phyloP scores from a whole-genome alignment of 2,113 vertebrate genomes.

The Pituophis catenifer region DNA sequence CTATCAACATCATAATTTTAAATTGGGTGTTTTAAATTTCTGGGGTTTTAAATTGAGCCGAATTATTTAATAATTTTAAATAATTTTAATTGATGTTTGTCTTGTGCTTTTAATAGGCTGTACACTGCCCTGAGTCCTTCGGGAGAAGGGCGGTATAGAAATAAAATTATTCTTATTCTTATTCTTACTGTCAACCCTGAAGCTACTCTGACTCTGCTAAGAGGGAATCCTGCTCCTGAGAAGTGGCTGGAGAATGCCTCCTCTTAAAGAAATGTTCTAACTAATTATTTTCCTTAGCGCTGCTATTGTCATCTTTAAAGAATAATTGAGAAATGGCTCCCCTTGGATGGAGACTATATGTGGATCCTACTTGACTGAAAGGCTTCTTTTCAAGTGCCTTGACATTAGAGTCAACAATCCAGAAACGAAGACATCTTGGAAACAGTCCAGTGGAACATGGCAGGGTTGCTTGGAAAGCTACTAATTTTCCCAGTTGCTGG shows the following conservation, averaged over 20 bases:
- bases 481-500: conserved; percentile 34
- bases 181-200: too few species aligned
- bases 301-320: background rate
- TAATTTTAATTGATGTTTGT: too few species aligned
- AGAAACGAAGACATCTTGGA: background rate
- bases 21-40: too few species aligned
- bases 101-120: too few species aligned
- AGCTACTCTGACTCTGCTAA: background rate
- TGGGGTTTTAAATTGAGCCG: too few species aligned
- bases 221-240: background rate
- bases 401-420: background rate
- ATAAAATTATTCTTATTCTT: too few species aligned
- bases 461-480: background rate
- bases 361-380: background rate
- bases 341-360: background rate
- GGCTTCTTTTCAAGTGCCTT: too few species aligned
- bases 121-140: too few species aligned
- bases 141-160: too few species aligned
- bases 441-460: background rate
- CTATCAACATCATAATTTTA: too few species aligned
- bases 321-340: background rate
- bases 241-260: background rate
- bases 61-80: too few species aligned
- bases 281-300: background rate
- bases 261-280: background rate